Evolutionary conservation across 2,797 vertebrate species (phyloP), one percentile per base, ranked within the genome.

Genomic region (Acipenser transmontanus): DNA sequence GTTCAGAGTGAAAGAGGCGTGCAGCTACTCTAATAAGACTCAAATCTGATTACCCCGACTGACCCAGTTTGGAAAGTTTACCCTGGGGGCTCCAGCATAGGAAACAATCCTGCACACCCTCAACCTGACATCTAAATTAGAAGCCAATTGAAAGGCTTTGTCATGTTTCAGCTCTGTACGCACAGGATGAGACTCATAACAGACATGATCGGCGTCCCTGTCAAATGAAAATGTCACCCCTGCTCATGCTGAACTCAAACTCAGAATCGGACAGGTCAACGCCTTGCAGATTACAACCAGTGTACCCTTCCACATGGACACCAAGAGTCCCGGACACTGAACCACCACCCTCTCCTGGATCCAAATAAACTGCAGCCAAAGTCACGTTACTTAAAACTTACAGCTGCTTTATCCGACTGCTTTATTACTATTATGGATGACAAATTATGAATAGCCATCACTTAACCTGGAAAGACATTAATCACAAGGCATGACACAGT

Each of bases 381-480:
- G 52, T n/a, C 52, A 34, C 6, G n/a, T 10, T 54, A 54, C 7
- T 9, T 54, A 9, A 54, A 54, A 54, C 6, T 3, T 54, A 54
- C n/a, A n/a, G 52, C 52, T 54, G 52, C 60, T 34, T 61, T 17
- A 61, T n/a, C 6, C 5, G 60, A 61, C 13, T 47, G 34, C 34
- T 20, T 34, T 20, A 61, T 20, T 11, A 51, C 17, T 34, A 4
- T 49, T 63, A 20, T 66, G 51, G 52, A 59, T 62, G 61, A 66
- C n/a, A 17, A 65, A 65, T 66, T 59, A 66, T 47, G 60, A 70
- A 66, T 52, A 47, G 10, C 13, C 54, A 59, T 14, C 61, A 47
- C 61, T 49, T n/a, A 9, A 50, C 54, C 8, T 8, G 51, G 20
- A 61, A 13, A 49, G 47, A 59, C n/a, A 50, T 61, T 14, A 13